Conservation (phyloP, 1,140 invertebrate genomes). For the Drosophila ironensis region DNA sequence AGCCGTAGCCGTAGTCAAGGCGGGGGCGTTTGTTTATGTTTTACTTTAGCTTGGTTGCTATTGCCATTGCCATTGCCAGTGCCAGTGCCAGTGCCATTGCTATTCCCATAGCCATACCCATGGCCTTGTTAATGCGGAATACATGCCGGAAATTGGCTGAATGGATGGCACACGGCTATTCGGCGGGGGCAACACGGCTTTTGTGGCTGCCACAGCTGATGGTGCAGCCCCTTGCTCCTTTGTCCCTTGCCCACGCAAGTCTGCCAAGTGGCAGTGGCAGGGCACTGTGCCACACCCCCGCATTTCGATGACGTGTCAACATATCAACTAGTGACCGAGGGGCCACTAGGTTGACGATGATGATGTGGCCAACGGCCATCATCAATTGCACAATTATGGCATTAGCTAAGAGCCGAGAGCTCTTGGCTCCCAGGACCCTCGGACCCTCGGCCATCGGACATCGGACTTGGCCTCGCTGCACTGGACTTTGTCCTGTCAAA, state of each 20-base stretch:
- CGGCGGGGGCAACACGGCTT: neutral
- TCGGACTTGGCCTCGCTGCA: conserved; percentile 16
- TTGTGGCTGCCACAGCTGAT: conserved; percentile 8
- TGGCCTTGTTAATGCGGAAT: no score
- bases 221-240: neutral
- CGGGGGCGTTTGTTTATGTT: conserved; percentile 74
- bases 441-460: no score
- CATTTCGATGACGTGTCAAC: conserved; percentile 3
- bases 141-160: neutral
- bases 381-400: conserved; percentile 51
- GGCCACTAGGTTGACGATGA: conserved; percentile 1
- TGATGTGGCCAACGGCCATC: neutral
- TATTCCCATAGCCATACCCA: no score
- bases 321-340: neutral
- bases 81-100: neutral
- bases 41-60: conserved; percentile 8
- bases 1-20: neutral
- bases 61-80: neutral
- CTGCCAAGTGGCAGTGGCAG: no score
- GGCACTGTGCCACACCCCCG: neutral
- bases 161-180: neutral
- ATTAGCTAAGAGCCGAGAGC: conserved; percentile 25
- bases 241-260: no score
- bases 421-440: no score
- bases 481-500: conserved; percentile 4